Conservation (phyloP, 2,888 invertebrate species). For the Autographa gamma region DNA sequence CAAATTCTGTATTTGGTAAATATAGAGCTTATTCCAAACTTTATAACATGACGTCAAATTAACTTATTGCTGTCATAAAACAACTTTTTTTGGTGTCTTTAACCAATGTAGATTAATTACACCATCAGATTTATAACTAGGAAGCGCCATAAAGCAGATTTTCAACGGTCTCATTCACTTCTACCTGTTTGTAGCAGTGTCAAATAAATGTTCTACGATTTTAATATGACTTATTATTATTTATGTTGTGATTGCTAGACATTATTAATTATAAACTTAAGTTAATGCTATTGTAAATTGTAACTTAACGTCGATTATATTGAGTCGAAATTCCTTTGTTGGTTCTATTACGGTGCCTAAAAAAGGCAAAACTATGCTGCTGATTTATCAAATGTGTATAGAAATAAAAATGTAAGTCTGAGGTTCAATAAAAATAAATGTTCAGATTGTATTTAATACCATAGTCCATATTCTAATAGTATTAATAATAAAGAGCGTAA, state of each 20-base stretch:
- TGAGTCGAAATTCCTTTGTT: slow-evolving; percentile 23
- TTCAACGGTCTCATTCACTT: slow-evolving; percentile 48
- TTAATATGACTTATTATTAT: slow-evolving; percentile 51
- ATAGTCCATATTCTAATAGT: too few relatives aligned
- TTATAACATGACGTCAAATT: too few relatives aligned
- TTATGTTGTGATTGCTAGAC: slow-evolving; percentile 47
- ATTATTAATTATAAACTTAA: slow-evolving; percentile 44
- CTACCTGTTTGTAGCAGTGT: slow-evolving; percentile 44
- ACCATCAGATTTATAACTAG: slow-evolving; percentile 57
- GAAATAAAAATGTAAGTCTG: slow-evolving; percentile 27
- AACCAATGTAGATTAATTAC: slow-evolving; percentile 41
- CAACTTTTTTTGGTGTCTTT: background rate
- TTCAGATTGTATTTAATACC: slow-evolving; percentile 31
- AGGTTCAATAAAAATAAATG: slow-evolving; percentile 20
- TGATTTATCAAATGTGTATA: slow-evolving; percentile 40
- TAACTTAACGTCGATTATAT: background rate
- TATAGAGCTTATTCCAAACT: too few relatives aligned
- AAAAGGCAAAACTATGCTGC: slow-evolving; percentile 33
- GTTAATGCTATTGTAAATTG: background rate
- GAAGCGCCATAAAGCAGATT: slow-evolving; percentile 60
- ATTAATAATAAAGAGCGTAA: background rate
- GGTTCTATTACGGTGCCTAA: background rate
- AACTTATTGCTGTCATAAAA: too few relatives aligned
- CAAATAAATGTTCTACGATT: slow-evolving; percentile 51
- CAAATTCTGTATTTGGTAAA: too few relatives aligned